These are phyloP conservation scores for Diuraphis noxia DNA, from an alignment of 1,140 invertebrate species.

Conservation along the genomic window DNA sequence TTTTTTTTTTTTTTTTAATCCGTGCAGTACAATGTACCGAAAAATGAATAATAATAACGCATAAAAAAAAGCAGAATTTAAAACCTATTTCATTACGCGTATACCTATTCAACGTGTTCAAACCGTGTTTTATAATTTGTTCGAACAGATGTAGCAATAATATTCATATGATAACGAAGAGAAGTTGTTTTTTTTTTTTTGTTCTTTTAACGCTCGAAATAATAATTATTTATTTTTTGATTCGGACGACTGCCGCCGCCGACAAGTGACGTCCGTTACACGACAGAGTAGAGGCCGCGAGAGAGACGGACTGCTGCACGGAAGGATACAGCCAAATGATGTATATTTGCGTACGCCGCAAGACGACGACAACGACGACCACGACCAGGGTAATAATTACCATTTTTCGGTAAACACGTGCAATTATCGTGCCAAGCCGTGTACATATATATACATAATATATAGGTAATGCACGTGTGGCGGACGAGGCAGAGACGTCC, in stretches of 20 bases:
- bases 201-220: background rate
- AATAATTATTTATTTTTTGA: background rate
- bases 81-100: background rate
- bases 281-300: background rate
- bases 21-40: no score
- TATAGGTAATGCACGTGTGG: background rate
- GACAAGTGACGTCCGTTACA: background rate
- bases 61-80: background rate
- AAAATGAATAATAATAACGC: background rate
- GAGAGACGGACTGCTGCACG: background rate
- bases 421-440: constrained; percentile 22
- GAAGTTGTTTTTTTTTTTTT: background rate
- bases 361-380: background rate
- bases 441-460: no score
- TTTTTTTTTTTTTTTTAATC: no score
- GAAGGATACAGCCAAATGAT: no score
- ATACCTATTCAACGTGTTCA: background rate
- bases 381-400: background rate
- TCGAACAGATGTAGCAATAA: background rate
- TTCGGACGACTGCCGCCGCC: background rate
- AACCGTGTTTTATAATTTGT: background rate
- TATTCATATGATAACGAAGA: background rate
- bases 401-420: constrained; percentile 7
- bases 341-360: background rate
- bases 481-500: background rate